Conservation (phyloP, 2,113 vertebrate genomes). For the Sula dactylatra region DNA sequence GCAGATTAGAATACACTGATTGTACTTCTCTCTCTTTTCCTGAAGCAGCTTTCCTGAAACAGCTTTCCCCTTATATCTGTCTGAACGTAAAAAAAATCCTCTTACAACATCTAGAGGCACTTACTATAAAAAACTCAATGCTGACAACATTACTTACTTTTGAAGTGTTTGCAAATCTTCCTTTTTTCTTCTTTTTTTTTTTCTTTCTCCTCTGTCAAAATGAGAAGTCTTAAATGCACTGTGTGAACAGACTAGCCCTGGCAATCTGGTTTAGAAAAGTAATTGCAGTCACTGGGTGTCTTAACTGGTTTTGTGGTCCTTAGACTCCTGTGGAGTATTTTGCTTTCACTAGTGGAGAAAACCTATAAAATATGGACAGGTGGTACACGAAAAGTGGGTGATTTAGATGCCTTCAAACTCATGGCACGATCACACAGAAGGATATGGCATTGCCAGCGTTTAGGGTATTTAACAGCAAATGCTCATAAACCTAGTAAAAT, state of each 20-base stretch:
- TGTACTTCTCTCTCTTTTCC: neutral
- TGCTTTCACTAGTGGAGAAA: neutral
- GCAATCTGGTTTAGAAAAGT: neutral
- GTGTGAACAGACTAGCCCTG: neutral
- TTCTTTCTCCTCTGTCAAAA: neutral
- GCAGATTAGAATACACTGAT: neutral
- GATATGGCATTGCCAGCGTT: neutral
- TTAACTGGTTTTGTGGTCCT: neutral
- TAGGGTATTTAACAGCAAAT: neutral
- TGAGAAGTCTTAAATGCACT: neutral
- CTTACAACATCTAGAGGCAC: neutral
- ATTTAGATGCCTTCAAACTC: neutral
- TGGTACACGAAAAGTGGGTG: neutral
- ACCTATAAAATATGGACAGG: neutral
- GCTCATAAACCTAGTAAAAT: neutral
- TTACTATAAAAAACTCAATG: neutral
- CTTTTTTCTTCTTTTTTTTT: neutral
- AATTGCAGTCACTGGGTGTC: neutral
- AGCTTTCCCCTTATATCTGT: neutral
- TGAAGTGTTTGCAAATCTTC: neutral
- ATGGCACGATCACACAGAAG: neutral
- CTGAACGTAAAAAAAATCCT: neutral
- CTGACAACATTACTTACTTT: neutral
- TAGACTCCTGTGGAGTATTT: neutral
- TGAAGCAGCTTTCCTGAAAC: too few relatives aligned